Base-by-base conservation (phyloP, 2,113 vertebrate genomes). In the Ammodytes marinus region DNA sequence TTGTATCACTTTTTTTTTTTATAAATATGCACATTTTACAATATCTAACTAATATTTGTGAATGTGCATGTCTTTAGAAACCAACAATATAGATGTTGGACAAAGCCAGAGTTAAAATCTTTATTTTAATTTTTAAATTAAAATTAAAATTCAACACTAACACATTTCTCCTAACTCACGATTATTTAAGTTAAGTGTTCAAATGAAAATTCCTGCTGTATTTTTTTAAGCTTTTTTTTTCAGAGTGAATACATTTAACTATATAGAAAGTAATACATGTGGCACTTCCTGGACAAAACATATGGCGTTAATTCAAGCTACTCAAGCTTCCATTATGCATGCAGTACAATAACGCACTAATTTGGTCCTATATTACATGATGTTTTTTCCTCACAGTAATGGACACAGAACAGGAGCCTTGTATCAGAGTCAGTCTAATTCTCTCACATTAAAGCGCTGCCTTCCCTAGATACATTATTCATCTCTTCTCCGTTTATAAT, bases 401-500 rank as follows among this genome's bases (percentile, higher is more conserved):
- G 49, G 65, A 69, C 63, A n/a, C 49, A 65, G 60, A 61, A 78
- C 61, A 57, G 72, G 58, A 59, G 69, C 52, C 68, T 65, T 85
- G 19, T 60, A n/a, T 49, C 68, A 57, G 66, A 64, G 50, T 11
- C 27, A n/a, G 8, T 61, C 35, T 69, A 42, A 83, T 72, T 70
- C 69, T 84, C 39, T 82, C 55, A 27, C 72, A 45, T 84, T 86
- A 83, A 77, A 80, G 79, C 55, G 66, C 82, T 83, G 79, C 67
- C 55, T 57, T 86, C 73, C 77, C 68, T 58, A 43, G 72, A 83
- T 74, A 73, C 69, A 83, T 83, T 67, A 88, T 86, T 86, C 64
- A 86, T 84, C 69, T 9, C 2, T 4, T 0, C 52, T 79, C 63
- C 43, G 79, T 37, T 83, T 86, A 79, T 64, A 79, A 60, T 82